Percentiles rank a stretch among this genome's conserved stretches.
phyloP scores from a whole-genome alignment of 2,888 invertebrate genomes.

The Conchocele bisecta region DNA sequence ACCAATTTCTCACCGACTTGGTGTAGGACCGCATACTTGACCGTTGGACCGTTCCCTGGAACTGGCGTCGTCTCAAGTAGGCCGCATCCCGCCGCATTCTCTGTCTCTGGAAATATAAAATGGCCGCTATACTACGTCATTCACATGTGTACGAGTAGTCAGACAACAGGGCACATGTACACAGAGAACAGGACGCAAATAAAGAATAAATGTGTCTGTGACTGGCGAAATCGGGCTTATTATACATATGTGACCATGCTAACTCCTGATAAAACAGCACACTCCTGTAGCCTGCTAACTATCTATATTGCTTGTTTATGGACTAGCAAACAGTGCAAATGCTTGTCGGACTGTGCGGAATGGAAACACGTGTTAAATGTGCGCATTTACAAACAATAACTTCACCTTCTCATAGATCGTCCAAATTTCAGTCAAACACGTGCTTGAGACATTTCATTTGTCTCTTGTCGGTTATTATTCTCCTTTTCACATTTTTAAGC shows the following conservation, averaged over 20 bases:
- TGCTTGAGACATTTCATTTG: too few relatives aligned
- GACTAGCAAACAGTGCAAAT: too few relatives aligned
- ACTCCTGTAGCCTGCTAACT: too few relatives aligned
- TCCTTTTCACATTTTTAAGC: too few relatives aligned
- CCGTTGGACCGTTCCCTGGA: conserved; percentile 61
- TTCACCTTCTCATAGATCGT: too few relatives aligned
- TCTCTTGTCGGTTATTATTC: too few relatives aligned
- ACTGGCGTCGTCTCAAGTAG: conserved; percentile 62
- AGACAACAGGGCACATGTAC: neutral
- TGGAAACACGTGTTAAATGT: too few relatives aligned
- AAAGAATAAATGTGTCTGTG: neutral
- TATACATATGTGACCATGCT: neutral
- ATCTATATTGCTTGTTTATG: too few relatives aligned
- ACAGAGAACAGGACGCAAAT: neutral
- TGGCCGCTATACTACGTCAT: neutral
- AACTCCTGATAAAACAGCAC: too few relatives aligned
- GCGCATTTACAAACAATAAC: too few relatives aligned
- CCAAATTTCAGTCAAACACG: too few relatives aligned
- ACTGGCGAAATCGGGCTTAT: neutral
- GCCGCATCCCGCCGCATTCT: conserved; percentile 61
- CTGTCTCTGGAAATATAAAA: conserved; percentile 48
- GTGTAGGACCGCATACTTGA: conserved; percentile 67
- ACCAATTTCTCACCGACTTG: conserved; percentile 68
- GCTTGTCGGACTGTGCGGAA: too few relatives aligned
- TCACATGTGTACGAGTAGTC: neutral